These are phyloP conservation scores for Hydrozoanthus gracilis DNA, from an alignment of 92 coral and sea anemone species.

Conservation along the genomic window DNA sequence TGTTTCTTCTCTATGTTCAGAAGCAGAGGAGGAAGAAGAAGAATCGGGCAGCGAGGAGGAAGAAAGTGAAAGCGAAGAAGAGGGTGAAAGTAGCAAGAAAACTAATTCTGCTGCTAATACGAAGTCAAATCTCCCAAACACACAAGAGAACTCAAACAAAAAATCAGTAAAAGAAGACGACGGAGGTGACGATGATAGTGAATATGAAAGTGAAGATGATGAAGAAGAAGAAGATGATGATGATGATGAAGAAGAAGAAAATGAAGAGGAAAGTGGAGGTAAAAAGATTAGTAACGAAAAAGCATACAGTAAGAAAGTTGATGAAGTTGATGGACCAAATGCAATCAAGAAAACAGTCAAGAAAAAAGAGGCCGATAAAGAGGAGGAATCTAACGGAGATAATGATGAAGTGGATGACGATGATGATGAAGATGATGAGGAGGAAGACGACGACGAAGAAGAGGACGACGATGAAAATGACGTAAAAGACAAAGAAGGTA, in stretches of 20 bases:
- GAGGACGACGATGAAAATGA: background rate
- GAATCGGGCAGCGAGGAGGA: slow-evolving; percentile 33
- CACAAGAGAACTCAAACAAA: background rate
- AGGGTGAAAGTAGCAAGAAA: slow-evolving; percentile 3
- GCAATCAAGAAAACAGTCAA: background rate
- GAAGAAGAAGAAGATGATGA: slow-evolving; percentile 56
- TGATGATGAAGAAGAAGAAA: slow-evolving; percentile 37
- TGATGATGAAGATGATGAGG: slow-evolving; percentile 2
- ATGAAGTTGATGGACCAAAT: background rate
- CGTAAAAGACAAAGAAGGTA: background rate
- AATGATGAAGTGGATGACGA: background rate
- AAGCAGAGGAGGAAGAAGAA: slow-evolving; percentile 43
- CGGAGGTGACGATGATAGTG: slow-evolving; percentile 55
- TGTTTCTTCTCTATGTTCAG: background rate
- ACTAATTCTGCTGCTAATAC: background rate
- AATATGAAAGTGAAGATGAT: slow-evolving; percentile 52
- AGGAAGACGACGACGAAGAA: background rate
- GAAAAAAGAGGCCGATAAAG: background rate
- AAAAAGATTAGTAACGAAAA: slow-evolving; percentile 28
- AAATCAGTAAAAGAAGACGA: slow-evolving; percentile 40
- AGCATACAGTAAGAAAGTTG: background rate
- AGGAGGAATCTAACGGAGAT: background rate
- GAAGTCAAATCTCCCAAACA: background rate
- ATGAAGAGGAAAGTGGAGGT: background rate
- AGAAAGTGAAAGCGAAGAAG: slow-evolving; percentile 2